Evolutionary conservation across 2,888 invertebrate species (phyloP), one percentile per base, ranked within the genome.

Genomic region (Tupiocoris notatus): DNA sequence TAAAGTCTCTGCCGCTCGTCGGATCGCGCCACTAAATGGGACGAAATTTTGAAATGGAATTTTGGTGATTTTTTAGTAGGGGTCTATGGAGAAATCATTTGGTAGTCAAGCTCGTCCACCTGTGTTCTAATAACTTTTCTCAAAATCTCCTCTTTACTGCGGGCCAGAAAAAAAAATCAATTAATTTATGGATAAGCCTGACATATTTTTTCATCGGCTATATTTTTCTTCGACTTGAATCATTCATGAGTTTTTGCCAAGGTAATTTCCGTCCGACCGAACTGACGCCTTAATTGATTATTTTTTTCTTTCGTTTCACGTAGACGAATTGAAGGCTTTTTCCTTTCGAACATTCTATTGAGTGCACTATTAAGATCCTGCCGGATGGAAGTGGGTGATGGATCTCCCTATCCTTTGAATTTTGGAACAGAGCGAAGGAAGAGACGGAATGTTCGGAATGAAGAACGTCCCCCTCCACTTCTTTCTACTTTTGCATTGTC

Each of bases 281-380:
- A 59, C 58, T 59, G 70, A 70, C 25, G 70, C 70, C 59, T 70
- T 70, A 70, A 70, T 59, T 70, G 70, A 70, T 70, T 70, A 70
- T 70, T 70, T 58, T 58, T 59, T 70, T 70, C 67, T n/a, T n/a
- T n/a, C n/a, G n/a, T n/a, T n/a, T 12, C 39, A 39, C 39, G 39
- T 39, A 12, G 39, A 12, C 12, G 39, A 12, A 39, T 39, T 39
- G 39, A 12, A 39, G 39, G 39, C 12, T 39, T 12, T 7, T 39
- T 39, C 12, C 39, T n/a, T n/a, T 39, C 39, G 39, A 39, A 12
- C 39, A 7, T 39, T 39, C 39, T n/a, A n/a, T n/a, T n/a, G n/a
- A n/a, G n/a, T n/a, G n/a, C n/a, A 67, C 57, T 67, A 67, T 67
- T 67, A 67, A 57, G 57, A 67, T 67, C 67, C 21, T 56, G 57